Percentiles rank a stretch among this genome's conserved stretches.
phyloP scores from a whole-genome alignment of 35 echinoderm and acorn worm species.

The Ptychodera flava region DNA sequence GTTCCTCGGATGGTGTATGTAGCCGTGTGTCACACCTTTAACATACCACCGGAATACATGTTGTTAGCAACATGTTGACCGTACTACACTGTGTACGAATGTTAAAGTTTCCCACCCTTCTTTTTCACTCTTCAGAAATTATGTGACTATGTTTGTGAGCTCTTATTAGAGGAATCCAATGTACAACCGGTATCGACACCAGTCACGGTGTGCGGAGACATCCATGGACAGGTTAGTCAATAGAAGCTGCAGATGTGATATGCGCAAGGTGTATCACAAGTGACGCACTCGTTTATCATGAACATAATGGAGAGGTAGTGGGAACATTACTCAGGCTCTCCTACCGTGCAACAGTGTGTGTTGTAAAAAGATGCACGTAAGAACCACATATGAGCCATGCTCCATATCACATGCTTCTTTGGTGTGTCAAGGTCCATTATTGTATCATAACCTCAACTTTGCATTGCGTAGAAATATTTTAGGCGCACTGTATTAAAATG shows the following conservation, averaged over 20 bases:
- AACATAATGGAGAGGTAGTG: too few species aligned
- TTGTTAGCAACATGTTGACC: too few species aligned
- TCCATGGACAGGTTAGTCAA: conserved; percentile 87
- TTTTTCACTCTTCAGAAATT: conserved; percentile 62
- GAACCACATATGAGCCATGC: too few species aligned
- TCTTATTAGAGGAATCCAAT: conserved; percentile 90
- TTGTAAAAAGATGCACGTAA: too few species aligned
- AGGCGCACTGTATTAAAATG: too few species aligned
- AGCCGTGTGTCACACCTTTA: conserved; percentile 2
- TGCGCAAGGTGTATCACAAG: neutral
- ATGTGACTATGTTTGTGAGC: conserved; percentile 93
- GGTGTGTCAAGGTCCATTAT: too few species aligned
- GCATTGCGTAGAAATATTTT: too few species aligned
- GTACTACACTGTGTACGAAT: neutral
- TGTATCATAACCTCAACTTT: too few species aligned
- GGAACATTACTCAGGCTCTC: too few species aligned
- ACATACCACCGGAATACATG: too few species aligned
- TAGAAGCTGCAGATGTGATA: neutral
- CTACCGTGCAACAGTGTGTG: too few species aligned
- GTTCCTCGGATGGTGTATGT: conserved; percentile 25
- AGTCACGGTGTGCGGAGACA: conserved; percentile 98
- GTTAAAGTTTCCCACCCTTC: conserved; percentile 8
- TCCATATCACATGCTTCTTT: too few species aligned
- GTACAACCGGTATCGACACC: conserved; percentile 94
- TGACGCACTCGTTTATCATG: neutral